phyloP scores from a whole-genome alignment of 2,113 vertebrate genomes.

The Lipophrys pholis region DNA sequence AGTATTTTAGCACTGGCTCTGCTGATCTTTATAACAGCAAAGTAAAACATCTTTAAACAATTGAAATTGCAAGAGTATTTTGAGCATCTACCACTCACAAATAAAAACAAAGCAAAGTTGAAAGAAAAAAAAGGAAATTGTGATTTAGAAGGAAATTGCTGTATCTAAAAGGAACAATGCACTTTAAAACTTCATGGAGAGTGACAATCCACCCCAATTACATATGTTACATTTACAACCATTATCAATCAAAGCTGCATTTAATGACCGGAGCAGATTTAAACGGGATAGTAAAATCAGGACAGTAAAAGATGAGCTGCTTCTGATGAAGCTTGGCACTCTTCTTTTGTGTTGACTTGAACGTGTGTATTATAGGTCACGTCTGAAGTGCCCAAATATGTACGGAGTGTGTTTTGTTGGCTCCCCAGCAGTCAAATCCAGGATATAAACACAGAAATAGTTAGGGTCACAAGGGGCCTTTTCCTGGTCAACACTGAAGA shows the following conservation, averaged over 20 bases:
- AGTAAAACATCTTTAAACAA: background rate
- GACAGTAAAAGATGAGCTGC: background rate
- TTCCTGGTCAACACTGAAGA: background rate
- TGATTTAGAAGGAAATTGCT: no score
- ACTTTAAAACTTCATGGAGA: no score
- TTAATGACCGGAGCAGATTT: no score
- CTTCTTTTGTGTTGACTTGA: background rate
- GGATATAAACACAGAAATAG: background rate
- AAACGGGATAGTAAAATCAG: no score
- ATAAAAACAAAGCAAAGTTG: no score
- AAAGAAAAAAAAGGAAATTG: no score
- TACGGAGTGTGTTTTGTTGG: background rate
- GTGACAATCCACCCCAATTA: no score
- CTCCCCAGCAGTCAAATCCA: background rate
- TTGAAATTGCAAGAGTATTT: background rate
- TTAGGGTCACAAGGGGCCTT: no score
- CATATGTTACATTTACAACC: no score
- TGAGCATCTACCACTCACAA: background rate
- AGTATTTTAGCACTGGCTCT: background rate
- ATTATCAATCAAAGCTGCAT: no score
- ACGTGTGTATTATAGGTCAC: background rate
- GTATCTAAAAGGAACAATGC: no score
- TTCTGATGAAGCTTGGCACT: background rate
- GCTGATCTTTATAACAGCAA: background rate
- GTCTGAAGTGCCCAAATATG: background rate